Conservation (phyloP, 2,888 invertebrate genomes). For the Tachina grossa region DNA sequence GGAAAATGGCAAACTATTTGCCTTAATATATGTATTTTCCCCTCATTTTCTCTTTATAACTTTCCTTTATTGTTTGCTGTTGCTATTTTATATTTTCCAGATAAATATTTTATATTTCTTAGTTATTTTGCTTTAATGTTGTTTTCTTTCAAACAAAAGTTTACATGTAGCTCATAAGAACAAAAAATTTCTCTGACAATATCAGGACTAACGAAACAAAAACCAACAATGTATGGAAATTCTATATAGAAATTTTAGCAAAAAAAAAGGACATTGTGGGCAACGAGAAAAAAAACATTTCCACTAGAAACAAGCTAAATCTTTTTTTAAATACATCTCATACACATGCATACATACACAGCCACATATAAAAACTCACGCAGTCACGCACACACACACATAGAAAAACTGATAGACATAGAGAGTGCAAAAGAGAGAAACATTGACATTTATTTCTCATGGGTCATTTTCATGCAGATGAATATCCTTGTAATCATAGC, state of each 20-base stretch:
- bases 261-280: not conserved
- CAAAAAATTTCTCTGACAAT: constrained; percentile 18
- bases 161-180: constrained; percentile 24
- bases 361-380: not conserved
- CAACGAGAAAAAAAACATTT: not conserved
- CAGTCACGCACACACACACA: not conserved
- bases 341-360: not conserved
- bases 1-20: not conserved
- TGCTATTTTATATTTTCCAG: not conserved
- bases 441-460: constrained; percentile 20
- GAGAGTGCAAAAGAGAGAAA: not conserved
- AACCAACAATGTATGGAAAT: not conserved
- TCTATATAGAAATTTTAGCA: not conserved
- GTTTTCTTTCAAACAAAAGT: constrained; percentile 6
- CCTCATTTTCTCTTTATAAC: not conserved
- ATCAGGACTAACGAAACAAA: not conserved
- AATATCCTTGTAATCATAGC: constrained; percentile 15
- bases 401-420: not conserved
- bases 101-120: constrained; percentile 33
- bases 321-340: not conserved
- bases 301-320: constrained; percentile 7
- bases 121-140: not conserved
- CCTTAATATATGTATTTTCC: not conserved
- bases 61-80: not conserved
- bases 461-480: constrained; percentile 36